Evolutionary conservation across 2,888 invertebrate species (phyloP).

Genomic region (Bombylius discolor): DNA sequence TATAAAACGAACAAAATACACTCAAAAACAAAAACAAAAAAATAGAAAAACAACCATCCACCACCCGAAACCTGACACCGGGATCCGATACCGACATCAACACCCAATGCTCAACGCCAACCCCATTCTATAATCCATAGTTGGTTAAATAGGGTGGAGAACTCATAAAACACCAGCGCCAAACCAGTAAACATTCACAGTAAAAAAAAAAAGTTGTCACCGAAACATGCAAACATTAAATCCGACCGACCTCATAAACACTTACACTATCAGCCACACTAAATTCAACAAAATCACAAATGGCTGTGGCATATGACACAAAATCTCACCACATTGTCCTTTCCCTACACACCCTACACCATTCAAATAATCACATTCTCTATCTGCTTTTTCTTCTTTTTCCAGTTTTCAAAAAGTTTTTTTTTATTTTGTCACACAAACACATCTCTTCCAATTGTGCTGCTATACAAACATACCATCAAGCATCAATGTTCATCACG

Average conservation of each 20-base stretch:
- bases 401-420: too few species aligned
- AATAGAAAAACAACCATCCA: background rate
- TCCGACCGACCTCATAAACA: background rate
- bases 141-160: background rate
- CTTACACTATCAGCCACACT: too few species aligned
- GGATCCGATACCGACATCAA: background rate
- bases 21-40: too few species aligned
- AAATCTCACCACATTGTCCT: constrained; percentile 1
- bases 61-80: background rate
- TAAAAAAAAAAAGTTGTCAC: background rate
- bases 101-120: background rate
- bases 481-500: too few species aligned
- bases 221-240: background rate
- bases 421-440: too few species aligned
- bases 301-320: constrained; percentile 1
- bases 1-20: too few species aligned
- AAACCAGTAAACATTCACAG: background rate
- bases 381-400: background rate
- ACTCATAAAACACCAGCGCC: background rate
- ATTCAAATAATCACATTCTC: too few species aligned
- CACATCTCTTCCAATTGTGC: too few species aligned
- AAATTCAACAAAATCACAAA: background rate
- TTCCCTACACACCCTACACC: background rate
- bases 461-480: too few species aligned
- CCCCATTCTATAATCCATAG: background rate